Evolutionary conservation across 2,888 invertebrate species (phyloP), one percentile per base, ranked within the genome.

Genomic region (Alviniconcha strummeri): DNA sequence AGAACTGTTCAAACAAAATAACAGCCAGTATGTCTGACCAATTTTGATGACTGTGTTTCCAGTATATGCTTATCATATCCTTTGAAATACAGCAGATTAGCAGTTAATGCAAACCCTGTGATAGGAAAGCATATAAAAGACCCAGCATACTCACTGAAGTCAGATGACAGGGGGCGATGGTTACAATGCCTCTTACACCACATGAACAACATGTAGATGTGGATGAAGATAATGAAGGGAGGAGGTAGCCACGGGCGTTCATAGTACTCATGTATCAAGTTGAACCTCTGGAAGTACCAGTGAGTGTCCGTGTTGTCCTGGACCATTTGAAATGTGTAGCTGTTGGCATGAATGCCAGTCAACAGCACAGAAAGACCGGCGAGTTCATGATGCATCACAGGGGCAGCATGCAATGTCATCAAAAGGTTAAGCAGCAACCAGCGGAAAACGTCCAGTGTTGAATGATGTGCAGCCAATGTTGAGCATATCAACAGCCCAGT

Each of bases 221-320:
- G 92, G 74, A 88, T 89, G 67, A 93, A 77, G 54, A 93, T 56
- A 74, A 93, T 92, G 78, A 93, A 87, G 13, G 93, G 94, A 13
- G 93, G 92, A n/a, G 92, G 90, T n/a, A 93, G 88, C 15, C 89
- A 87, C 2, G 93, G 93, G 52, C 92, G 89, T 9, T 90, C 88
- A 85, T 90, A 89, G 84, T 92, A 94, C 86, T 94, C 94, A 80
- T 90, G 88, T 60, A 93, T 91, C 74, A 93, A 87, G 67, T 88
- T 88, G 87, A 92, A 93, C 7, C 93, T 90, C 88, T 92, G 93
- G 88, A 91, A 93, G 83, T 90, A 89, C 93, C 93, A 94, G 67
- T 92, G 90, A 84, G 89, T 86, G 86, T 93, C 92, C 8, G 93
- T 92, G 82, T 92, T 91, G 15, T 91, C 92, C 84, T 93, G 93